phyloP scores from a whole-genome alignment of 2,888 invertebrate species.

The Synergus gifuensis region DNA sequence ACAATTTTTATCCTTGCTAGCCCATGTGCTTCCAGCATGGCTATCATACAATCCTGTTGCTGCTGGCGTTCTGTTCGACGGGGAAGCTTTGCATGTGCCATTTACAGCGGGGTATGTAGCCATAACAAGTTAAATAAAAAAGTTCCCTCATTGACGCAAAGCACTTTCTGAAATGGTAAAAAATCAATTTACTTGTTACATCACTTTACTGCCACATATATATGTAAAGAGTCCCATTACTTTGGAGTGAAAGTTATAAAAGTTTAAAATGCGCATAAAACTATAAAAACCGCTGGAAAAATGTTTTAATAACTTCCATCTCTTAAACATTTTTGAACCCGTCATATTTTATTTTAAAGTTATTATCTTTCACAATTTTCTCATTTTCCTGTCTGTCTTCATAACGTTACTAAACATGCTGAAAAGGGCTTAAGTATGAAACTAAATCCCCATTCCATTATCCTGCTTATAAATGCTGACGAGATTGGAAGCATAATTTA shows the following conservation, averaged over 20 bases:
- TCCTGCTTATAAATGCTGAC: background rate
- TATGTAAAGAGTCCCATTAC: too few species aligned
- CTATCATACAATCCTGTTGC: slow-evolving; percentile 87
- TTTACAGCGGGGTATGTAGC: slow-evolving; percentile 84
- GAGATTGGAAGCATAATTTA: background rate
- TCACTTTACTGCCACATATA: too few species aligned
- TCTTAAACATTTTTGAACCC: background rate
- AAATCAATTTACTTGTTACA: background rate
- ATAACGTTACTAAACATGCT: background rate
- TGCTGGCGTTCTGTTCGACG: slow-evolving; percentile 87
- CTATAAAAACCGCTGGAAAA: too few species aligned
- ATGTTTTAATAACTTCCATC: background rate
- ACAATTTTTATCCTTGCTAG: slow-evolving; percentile 46
- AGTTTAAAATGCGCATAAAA: too few species aligned
- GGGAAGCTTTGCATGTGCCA: slow-evolving; percentile 86
- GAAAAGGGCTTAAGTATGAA: background rate
- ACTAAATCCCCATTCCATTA: slow-evolving; percentile 4
- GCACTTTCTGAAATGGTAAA: background rate
- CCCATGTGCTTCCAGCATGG: slow-evolving; percentile 79
- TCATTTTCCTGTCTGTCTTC: background rate
- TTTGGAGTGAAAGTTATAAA: too few species aligned
- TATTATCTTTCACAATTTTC: background rate
- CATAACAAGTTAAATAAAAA: too few species aligned
- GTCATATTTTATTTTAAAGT: background rate
- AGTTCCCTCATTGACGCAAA: too few species aligned